Base-by-base conservation (phyloP, 2,797 vertebrate species). In the Astyanax mexicanus region DNA sequence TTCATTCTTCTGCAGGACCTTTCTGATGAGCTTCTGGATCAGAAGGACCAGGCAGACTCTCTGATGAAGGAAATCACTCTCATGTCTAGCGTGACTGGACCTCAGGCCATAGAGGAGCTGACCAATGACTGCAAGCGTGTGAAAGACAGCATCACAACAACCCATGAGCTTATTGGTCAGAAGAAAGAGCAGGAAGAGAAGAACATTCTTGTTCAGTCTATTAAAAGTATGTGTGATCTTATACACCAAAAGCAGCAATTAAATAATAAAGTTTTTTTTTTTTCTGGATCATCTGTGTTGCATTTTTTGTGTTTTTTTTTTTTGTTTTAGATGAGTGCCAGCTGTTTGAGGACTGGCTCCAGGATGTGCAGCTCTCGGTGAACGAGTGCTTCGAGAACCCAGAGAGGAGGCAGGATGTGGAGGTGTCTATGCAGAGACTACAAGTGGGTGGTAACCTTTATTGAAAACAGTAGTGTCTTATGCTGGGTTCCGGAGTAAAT, bases 321-420 rank as follows among this genome's bases (percentile, higher is more conserved):
- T 66, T 15, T 35, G n/a, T 51, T 69, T 38, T 38, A 98, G 97
- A 95, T 84, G 94, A 96, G 5, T 94, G 86, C 69, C 92, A 95
- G 87, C 91, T 90, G 23, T 98, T 96, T 83, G 94, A 94, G 47
- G 93, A 94, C 38, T 97, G 95, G 94, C 93, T 97, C 86, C 93
- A 93, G 89, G 93, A 91, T 67, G 69, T 92, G 77, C 95, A 95
- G 85, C 72, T 95, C 29, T 93, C 91, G 6, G 92, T 97, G 71
- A 94, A 96, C 3, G 95, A 96, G 51, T 98, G 96, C 80, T 98
- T 98, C 80, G 95, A 98, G 77, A 90, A 93, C 42, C 91, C 95
- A 5, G 94, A 95, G 91, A 94, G 90, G 61, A 94, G 90, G 84
- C 49, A 35, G 0, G 81, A 89, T 11, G 74, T 95, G 71, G 95